Evolutionary conservation across 2,888 invertebrate species (phyloP), one percentile per base, ranked within the genome.

Genomic region (Neocrepidodera transversa): DNA sequence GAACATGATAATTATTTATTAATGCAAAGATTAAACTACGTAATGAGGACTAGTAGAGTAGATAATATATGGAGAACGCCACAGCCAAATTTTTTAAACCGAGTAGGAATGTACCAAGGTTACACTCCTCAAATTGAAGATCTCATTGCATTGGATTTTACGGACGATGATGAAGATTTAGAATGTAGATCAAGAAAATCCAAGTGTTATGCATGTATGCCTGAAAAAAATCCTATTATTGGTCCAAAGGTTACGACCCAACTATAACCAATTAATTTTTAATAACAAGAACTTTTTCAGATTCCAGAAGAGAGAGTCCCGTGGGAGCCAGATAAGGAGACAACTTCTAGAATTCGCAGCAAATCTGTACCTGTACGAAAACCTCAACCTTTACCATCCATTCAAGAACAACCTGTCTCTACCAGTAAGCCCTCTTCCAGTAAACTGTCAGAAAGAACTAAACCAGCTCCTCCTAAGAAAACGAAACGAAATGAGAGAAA

Each of bases 1-100:
- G 85, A 87, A 76, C 80, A 80, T 49, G 89, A 90, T 71, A 91
- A 91, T 80, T 84, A 86, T 69, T 82, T 86, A 40, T 77, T 91
- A 56, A 79, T 90, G 67, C 87, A 89, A 78, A 84, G 87, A 47
- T 81, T 91, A 65, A 81, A 82, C 56, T 81, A 82, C 65, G 86
- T 91, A 68, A 90, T 89, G 88, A 80, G 79, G 59, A 84, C 82
- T 30, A 87, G 84, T 72, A 80, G 90, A 40, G 82, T 90, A 32
- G 87, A 89, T 69, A 88, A 90, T 74, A 82, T 81, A 63, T 90
- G 89, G 89, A 74, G 78, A 10, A 82, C 83, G 43, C 86, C 88
- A 13, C 79, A 85, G 71, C 89, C 88, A 4, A 86, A 82, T 85
- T 67, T 68, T 51, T 54, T 67, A 35, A 68, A 64, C 14, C 60